Base-by-base conservation (phyloP, 2,888 invertebrate genomes). In the Cetonia aurata region DNA sequence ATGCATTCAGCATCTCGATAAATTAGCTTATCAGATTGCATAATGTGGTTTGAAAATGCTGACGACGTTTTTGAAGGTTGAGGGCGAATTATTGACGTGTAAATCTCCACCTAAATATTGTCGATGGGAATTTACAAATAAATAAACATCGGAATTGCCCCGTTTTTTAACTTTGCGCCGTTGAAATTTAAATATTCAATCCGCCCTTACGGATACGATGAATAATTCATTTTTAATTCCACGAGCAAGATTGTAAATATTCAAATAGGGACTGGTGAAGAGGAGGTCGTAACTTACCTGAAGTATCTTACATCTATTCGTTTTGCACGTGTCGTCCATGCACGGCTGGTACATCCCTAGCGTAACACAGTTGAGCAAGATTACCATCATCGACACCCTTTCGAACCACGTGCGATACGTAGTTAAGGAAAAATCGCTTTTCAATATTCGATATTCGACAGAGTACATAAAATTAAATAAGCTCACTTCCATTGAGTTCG, bases 271-370 rank as follows among this genome's bases (percentile, higher is more conserved):
- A 13, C 31, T 13, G 31, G n/a, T 15, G 9, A 57, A 57, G 4
- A 67, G 44, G 56, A 52, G n/a, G 44, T 55, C 19, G 70, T 53
- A 70, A 82, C 87, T 88, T 85, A 96, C 96, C 93, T 96, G 95
- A 82, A 96, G 87, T 85, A 96, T 94, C 86, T 94, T 93, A 87
- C 96, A 96, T 82, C 96, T 89, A 86, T 93, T 94, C 78, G 93
- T 93, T 74, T 91, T 87, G 85, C 99, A 99, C 79, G 92, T 89
- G 81, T 96, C 95, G 85, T 97, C 98, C 80, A 95, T 94, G 85
- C 99, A 99, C 25, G 99, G 99, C 86, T 98, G 96, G 86, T 99
- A 99, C 99, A 99, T 99, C 73, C 99, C 99, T 81, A 99, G 89
- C 12, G 99, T 99, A 77, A 99, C 89, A 88, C 99, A 99, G 89